Conservation (phyloP, 2,888 invertebrate species). For the Proisotoma minuta region DNA sequence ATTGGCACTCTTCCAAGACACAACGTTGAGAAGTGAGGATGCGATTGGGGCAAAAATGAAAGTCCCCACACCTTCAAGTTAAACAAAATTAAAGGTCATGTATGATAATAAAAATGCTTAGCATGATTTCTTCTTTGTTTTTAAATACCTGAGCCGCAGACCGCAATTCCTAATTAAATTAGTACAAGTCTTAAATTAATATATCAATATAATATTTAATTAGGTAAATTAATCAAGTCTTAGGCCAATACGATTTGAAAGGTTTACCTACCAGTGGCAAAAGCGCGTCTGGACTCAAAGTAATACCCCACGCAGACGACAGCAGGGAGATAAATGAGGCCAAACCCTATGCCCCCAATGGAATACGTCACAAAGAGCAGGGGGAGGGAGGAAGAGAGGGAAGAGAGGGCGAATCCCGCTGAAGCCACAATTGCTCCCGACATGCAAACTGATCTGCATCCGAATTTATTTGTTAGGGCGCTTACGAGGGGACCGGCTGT, state of each 20-base stretch:
- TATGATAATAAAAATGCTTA: not conserved
- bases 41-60: constrained; percentile 92
- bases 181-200: not conserved
- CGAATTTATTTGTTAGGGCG: not conserved
- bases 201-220: not conserved
- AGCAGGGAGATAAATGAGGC: constrained; percentile 90
- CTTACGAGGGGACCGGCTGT: constrained; percentile 58
- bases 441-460: not conserved
- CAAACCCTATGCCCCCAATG: constrained; percentile 70
- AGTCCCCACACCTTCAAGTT: constrained; percentile 72
- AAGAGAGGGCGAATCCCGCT: constrained; percentile 78
- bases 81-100: not conserved
- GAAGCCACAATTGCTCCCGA: not conserved
- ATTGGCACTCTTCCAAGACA: constrained; percentile 85
- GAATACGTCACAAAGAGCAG: constrained; percentile 83
- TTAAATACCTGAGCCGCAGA: constrained; percentile 70
- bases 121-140: not conserved
- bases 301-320: constrained; percentile 57
- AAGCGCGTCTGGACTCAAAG: not conserved
- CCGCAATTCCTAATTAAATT: constrained; percentile 63
- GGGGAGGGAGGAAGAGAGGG: constrained; percentile 76
- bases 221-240: not conserved
- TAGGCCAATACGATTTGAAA: too few species aligned
- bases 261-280: constrained; percentile 1
- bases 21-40: constrained; percentile 63